Evolutionary conservation across 2,888 invertebrate genomes (phyloP).

Genomic region (Panopea generosa): DNA sequence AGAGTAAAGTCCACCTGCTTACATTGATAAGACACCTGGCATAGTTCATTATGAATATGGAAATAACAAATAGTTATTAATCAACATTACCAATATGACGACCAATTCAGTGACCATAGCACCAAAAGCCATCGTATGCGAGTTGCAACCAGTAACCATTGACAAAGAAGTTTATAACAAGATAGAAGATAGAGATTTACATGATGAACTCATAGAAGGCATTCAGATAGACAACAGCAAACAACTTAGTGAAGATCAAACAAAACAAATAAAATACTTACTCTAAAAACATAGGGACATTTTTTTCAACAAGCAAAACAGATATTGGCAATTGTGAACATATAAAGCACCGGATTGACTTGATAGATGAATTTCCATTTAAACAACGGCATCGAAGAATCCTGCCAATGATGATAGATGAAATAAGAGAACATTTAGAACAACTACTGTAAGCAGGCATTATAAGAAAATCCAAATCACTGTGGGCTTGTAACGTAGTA

Average conservation of each 20-base stretch:
- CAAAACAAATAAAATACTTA: background rate
- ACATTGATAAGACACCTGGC: too few relatives aligned
- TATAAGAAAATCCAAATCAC: conserved; percentile 49
- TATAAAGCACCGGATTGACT: conserved; percentile 42
- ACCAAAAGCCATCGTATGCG: conserved; percentile 9
- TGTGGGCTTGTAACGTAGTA: conserved; percentile 53
- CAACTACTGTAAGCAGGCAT: conserved; percentile 50
- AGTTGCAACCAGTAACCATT: conserved; percentile 8
- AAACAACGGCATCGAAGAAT: conserved; percentile 51
- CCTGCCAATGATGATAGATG: conserved; percentile 57
- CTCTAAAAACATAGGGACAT: conserved; percentile 14
- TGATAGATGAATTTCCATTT: conserved; percentile 47
- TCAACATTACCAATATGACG: too few relatives aligned
- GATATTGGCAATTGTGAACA: conserved; percentile 33
- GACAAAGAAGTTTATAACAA: conserved; percentile 1
- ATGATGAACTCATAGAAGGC: background rate
- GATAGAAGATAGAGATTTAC: background rate
- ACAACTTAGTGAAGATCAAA: conserved; percentile 2
- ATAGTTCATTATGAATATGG: too few relatives aligned
- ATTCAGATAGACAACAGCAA: background rate
- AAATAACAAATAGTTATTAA: too few relatives aligned
- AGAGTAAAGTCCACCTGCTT: too few relatives aligned
- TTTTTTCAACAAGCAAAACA: conserved; percentile 24
- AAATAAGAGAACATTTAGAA: conserved; percentile 54
- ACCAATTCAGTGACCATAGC: background rate